Evolutionary conservation across 2,888 invertebrate species (phyloP).

Genomic region (Drosophila lacicola): DNA sequence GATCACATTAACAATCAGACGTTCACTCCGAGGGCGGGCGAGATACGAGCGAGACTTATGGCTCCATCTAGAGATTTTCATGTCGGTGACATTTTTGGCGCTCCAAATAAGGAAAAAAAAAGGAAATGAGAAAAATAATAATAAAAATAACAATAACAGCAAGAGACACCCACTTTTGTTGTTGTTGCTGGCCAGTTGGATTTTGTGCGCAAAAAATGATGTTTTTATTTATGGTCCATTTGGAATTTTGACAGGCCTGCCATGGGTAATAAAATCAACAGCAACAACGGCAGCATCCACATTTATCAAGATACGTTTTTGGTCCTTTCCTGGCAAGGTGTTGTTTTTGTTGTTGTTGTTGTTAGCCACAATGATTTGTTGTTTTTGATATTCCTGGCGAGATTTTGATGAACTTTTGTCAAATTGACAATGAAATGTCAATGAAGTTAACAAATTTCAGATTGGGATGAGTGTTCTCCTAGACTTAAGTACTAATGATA

Average conservation of each 20-base stretch:
- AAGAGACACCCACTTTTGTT: slow-evolving; percentile 23
- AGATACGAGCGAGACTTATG: slow-evolving; percentile 48
- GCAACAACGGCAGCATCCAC: slow-evolving; percentile 41
- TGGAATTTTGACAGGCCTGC: slow-evolving; percentile 82
- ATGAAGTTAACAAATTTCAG: slow-evolving; percentile 36
- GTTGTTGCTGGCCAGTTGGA: slow-evolving; percentile 32
- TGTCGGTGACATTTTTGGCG: slow-evolving; percentile 69
- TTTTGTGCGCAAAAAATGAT: slow-evolving; percentile 68
- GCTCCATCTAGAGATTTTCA: slow-evolving; percentile 69
- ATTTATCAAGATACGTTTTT: slow-evolving; percentile 67
- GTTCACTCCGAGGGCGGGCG: slow-evolving; percentile 13
- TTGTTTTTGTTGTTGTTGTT: slow-evolving; percentile 19
- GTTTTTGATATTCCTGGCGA: slow-evolving; percentile 34
- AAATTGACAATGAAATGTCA: slow-evolving; percentile 68
- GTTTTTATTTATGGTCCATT: slow-evolving; percentile 84
- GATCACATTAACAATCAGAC: slow-evolving; percentile 71
- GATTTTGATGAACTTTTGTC: slow-evolving; percentile 77
- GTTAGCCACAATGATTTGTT: slow-evolving; percentile 35
- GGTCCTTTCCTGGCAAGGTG: slow-evolving; percentile 22
- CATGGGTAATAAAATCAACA: slow-evolving; percentile 74
- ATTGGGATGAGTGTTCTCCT: no score
- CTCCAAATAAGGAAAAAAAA: slow-evolving; percentile 55
- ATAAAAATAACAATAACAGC: slow-evolving; percentile 36
- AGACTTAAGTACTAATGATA: neutral
- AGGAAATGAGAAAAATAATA: slow-evolving; percentile 20